Evolutionary conservation across 2,797 vertebrate species (phyloP), one percentile per base, ranked within the genome.

Genomic region (Dicrostonyx torquatus): DNA sequence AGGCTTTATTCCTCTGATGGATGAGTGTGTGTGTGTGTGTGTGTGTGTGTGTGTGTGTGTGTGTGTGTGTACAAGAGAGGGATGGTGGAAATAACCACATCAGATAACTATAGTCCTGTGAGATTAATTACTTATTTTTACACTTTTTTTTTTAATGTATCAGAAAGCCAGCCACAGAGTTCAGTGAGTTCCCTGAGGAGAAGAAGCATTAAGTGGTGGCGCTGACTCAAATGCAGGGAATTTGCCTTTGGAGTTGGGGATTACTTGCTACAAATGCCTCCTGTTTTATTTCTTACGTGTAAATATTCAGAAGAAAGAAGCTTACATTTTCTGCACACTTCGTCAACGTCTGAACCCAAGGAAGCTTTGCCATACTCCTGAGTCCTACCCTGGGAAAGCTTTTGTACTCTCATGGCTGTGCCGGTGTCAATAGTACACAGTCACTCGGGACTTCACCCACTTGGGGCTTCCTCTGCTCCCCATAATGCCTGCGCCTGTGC

Each of bases 41-140:
- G 73, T 48, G 73, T 76, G 43, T 76, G 72, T 45, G 43, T 75
- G 24, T 72, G 70, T 45, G 40, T 77, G 76, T 75, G 37, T 48
- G 76, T 64, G 60, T 68, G 66, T 68, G 15, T 68, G 7, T 29
- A 7, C 3, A n/a, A 26, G 9, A 22, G 75, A 50, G 29, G 1
- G 77, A 79, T 13, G 12, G 2, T 1, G 15, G 48, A 40, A 55
- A 40, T 29, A 40, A 86, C 37, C 24, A 72, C 48, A 72, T 72
- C 48, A 40, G 66, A 66, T 60, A 86, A 24, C 34, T 58, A 53
- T 1, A 83, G 62, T 45, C 24, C 60, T 83, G 89, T 75, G 40
- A 75, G 53, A 17, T 88, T 89, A 80, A 43, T 90, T 95, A 85
- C 64, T 89, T 62, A 6, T 37, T 58, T 86, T 89, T 79, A 91